Conservation (phyloP, 2,797 vertebrate genomes). For the Erithacus rubecula region DNA sequence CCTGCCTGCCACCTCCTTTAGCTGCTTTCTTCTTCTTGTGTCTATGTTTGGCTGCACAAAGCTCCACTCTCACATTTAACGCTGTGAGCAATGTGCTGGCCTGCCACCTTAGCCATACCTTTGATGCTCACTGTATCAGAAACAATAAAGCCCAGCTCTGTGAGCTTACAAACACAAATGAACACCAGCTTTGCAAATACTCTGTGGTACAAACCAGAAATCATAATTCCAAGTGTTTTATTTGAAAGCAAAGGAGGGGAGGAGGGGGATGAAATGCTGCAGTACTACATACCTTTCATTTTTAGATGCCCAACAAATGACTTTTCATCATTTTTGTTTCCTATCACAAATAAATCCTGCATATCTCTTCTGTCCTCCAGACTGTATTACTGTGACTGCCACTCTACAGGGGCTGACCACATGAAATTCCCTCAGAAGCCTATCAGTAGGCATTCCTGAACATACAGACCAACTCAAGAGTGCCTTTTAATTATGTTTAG, state of each 20-base stretch:
- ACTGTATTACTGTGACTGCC: neutral
- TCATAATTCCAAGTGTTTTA: neutral
- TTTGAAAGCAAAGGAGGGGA: fast-evolving
- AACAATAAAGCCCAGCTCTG: slow-evolving; percentile 32
- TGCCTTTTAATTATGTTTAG: neutral
- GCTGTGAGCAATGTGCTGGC: neutral
- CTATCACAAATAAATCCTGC: neutral
- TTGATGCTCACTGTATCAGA: slow-evolving; percentile 41
- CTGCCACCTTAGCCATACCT: slow-evolving; percentile 2
- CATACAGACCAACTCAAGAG: neutral
- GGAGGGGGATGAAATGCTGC: neutral
- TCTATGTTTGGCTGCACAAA: neutral
- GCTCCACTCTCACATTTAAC: neutral
- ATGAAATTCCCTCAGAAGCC: neutral
- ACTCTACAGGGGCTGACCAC: neutral
- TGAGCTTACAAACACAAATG: neutral
- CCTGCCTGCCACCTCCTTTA: neutral
- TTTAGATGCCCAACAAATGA: neutral
- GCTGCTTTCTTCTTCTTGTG: neutral
- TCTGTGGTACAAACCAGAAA: neutral
- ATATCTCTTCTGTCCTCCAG: neutral
- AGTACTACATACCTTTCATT: neutral
- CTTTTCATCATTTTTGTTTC: neutral
- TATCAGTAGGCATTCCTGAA: neutral
- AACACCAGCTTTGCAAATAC: neutral